Conservation (phyloP, 2,888 invertebrate species). For the Brachypalpus laphriformis region DNA sequence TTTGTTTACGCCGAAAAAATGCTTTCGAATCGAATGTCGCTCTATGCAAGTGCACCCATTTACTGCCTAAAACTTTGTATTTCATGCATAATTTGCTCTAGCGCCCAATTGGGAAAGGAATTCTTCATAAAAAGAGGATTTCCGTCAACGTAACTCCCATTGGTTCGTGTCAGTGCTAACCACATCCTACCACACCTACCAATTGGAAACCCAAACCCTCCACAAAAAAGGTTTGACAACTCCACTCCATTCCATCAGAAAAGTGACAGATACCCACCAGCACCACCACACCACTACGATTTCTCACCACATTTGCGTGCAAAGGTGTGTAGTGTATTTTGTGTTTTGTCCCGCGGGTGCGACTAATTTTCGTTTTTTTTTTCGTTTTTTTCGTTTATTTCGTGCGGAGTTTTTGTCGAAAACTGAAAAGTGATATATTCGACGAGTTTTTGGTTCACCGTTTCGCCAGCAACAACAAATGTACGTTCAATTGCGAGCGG, state of each 20-base stretch:
- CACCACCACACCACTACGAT: too few relatives aligned
- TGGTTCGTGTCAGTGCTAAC: conserved; percentile 38
- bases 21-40: neutral
- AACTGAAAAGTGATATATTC: conserved; percentile 4
- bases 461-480: conserved; percentile 40
- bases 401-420: conserved; percentile 13
- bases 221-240: conserved; percentile 51
- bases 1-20: neutral
- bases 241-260: conserved; percentile 2
- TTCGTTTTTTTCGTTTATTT: conserved; percentile 9
- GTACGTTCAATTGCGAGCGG: conserved; percentile 50
- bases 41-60: neutral
- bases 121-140: too few relatives aligned
- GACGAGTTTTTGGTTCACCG: neutral
- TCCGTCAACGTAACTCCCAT: neutral
- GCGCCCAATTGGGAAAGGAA: too few relatives aligned
- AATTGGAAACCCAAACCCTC: conserved; percentile 6
- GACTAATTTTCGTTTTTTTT: conserved; percentile 22
- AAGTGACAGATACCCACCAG: conserved; percentile 43
- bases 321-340: conserved; percentile 40
- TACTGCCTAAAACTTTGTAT: too few relatives aligned
- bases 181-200: neutral
- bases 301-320: conserved; percentile 31
- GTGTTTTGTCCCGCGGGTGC: conserved; percentile 51
- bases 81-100: too few relatives aligned